Evolutionary conservation across 2,797 vertebrate genomes (phyloP), one percentile per base, ranked within the genome.

Genomic region (Hybognathus amarus): DNA sequence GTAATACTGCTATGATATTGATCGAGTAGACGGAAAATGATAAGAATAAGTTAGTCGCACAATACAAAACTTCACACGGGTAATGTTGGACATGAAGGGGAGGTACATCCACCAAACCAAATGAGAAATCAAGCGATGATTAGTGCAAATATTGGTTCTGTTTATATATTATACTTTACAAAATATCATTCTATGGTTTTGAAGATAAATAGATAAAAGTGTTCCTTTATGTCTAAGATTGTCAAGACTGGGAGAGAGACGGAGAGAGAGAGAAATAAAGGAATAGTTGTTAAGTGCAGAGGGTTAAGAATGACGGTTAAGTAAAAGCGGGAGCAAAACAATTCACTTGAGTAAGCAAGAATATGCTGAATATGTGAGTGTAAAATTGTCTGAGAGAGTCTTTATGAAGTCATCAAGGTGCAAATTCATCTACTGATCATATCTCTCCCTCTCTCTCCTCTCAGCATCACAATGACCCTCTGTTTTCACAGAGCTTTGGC

Each of bases 141-240:
- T 77, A 64, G 84, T 87, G 82, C 84, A 87, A 87, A 67, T 74
- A 80, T 70, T 67, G 42, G 71, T 77, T 80, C 40, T 54, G 85
- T 86, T 47, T 82, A 84, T 80, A 88, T 42, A 66, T 74, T 82
- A 52, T 67, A 69, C 40, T 64, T 80, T 67, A 70, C 77, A 75
- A 83, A 83, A 83, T 83, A 83, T 90, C 73, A 78, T 80, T 79
- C 73, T 83, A 82, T 82, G 12, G 33, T 73, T 75, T 71, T 75
- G 61, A 83, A 78, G 79, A 83, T 82, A 77, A 84, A 86, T 74
- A 84, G 73, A 63, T 78, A 81, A 85, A 85, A 64, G 30, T 30
- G 36, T 85, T 83, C 68, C 47, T 88, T 83, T 70, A 82, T 75
- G 87, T 90, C 92, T 91, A 91, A 91, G 93, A 93, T 93, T 94